Base-by-base conservation (phyloP, 2,888 invertebrate species). In the Zelleria hepariella region DNA sequence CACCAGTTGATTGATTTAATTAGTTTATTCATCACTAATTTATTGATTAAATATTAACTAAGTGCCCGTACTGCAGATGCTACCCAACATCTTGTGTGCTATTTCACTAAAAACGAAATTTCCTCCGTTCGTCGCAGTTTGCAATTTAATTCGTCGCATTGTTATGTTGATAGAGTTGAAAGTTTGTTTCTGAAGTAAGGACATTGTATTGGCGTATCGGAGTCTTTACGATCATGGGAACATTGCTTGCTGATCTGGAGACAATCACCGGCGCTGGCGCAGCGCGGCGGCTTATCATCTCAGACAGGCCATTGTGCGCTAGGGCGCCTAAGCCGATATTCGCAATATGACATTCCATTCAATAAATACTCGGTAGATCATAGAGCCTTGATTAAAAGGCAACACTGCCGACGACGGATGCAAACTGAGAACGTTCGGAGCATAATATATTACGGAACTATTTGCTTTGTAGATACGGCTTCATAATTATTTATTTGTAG, bases 41-140 rank as follows among this genome's bases (percentile, higher is more conserved):
- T 75, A 70, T 74, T 80, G 76, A 81, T 85, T 42, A 78, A 84
- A 84, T 85, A 84, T 84, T 81, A 72, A 84, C 54, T 53, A 54
- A 52, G 74, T 72, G 74, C 71, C 65, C 63, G 63, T 74, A 75
- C 70, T 80, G 79, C 80, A 78, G 51, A 51, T 51, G 51, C 51
- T 10, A 42, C 32, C 32, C 32, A 42, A 2, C 32, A 15, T 15
- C 15, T 15, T 42, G 32, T 10, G 32, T 15, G 15, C 15, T 15
- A 42, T 42, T 42, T 15, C 2, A 42, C 32, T 42, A 42, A 42
- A 42, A 42, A 42, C 32, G 10, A 42, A 42, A 42, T 15, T 42
- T 42, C 32, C 15, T n/a, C n/a, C 32, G 2, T 42, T 42, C 15
- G 32, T 15, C 32, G n/a, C n/a, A n/a, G n/a, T 42, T 42, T 42